phyloP scores from a whole-genome alignment of 2,113 vertebrate genomes.

The Siniperca knerii region DNA sequence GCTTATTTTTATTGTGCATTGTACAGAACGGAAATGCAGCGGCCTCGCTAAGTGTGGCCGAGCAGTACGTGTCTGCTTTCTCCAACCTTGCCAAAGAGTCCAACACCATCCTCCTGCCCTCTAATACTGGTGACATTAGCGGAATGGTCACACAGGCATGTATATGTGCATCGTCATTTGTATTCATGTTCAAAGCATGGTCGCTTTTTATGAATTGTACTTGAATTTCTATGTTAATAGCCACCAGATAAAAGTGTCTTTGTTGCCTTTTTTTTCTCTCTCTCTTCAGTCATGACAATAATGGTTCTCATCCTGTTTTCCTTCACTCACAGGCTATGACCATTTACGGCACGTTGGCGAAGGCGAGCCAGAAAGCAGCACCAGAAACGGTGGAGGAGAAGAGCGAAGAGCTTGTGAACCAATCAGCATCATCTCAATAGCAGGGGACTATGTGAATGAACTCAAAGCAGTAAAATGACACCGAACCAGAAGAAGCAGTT shows the following conservation, averaged over 20 bases:
- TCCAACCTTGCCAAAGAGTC: slow-evolving; percentile 95
- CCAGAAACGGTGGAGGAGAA: slow-evolving; percentile 4
- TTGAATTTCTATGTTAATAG: too few relatives aligned
- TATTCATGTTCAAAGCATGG: too few relatives aligned
- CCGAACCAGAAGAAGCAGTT: slow-evolving; percentile 16
- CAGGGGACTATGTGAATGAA: slow-evolving; percentile 33
- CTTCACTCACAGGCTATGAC: slow-evolving; percentile 78
- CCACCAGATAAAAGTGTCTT: neutral
- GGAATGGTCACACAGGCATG: slow-evolving; percentile 96
- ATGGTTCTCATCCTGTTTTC: neutral
- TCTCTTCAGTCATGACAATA: neutral
- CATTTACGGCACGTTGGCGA: slow-evolving; percentile 79
- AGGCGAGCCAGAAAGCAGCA: slow-evolving; percentile 16
- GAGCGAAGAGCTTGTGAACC: slow-evolving; percentile 7
- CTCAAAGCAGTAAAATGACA: slow-evolving; percentile 31
- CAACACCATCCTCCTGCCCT: slow-evolving; percentile 93
- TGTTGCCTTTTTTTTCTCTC: neutral
- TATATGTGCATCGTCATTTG: neutral
- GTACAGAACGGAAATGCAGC: slow-evolving; percentile 90
- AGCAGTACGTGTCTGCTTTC: slow-evolving; percentile 95
- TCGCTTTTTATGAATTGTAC: too few relatives aligned
- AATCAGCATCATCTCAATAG: slow-evolving; percentile 23
- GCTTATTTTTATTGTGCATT: neutral
- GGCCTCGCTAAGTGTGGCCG: slow-evolving; percentile 92
- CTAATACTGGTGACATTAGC: slow-evolving; percentile 90